Evolutionary conservation across 2,797 vertebrate genomes (phyloP), one percentile per base, ranked within the genome.

Genomic region (Melanotaenia boesemani): DNA sequence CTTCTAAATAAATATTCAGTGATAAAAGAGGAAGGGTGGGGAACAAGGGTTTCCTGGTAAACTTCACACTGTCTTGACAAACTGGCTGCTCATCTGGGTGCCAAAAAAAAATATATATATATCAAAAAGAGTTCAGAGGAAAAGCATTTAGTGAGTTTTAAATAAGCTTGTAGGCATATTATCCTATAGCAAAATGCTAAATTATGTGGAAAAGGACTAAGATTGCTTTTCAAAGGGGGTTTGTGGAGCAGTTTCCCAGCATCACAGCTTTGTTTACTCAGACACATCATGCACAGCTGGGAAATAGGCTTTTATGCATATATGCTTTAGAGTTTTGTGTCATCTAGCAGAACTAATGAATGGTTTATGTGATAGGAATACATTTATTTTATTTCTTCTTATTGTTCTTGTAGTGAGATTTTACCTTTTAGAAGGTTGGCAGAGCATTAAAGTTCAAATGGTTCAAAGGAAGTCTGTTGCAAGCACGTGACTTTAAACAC

Each of bases 41-140:
- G 67, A 89, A 90, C 78, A 91, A 87, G 91, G 72, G 50, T 54
- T 70, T 67, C 64, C 63, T 55, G 37, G 74, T 69, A 69, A 84
- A 72, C 9, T 60, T 48, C 2, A 13, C 61, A 5, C 28, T 73
- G 12, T 34, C 50, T 62, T 59, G 30, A 68, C 64, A 54, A 62
- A 74, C 60, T 60, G 52, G 54, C 48, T 58, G 48, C 67, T 10
- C 65, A 62, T 59, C 63, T 54, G 67, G 73, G 52, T 73, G 36
- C n/a, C 34, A 44, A 30, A 3, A 41, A 72, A n/a, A n/a, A n/a
- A n/a, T n/a, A n/a, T n/a, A n/a, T n/a, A n/a, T n/a, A n/a, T n/a
- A n/a, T n/a, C n/a, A 58, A 20, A 63, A 76, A 63, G 26, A 69
- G 41, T 63, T 76, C 16, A 56, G 34, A 69, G 44, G 18, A 70